phyloP scores from a whole-genome alignment of 2,113 vertebrate species.

The Mormyrus lacerda region DNA sequence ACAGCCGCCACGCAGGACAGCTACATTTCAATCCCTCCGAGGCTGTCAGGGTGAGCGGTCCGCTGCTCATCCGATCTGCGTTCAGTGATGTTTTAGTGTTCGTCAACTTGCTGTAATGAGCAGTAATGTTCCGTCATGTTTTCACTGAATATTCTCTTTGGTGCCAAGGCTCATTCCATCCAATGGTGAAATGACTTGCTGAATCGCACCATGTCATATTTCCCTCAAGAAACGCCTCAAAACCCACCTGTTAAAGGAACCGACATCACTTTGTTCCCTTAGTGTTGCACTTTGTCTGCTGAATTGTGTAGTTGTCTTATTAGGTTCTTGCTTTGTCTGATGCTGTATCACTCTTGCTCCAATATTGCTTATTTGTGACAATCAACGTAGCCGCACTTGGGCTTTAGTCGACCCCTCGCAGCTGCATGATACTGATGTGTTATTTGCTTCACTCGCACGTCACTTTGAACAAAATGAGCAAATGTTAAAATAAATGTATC shows the following conservation, averaged over 20 bases:
- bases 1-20: slow-evolving; percentile 73
- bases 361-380: neutral
- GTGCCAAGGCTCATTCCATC: neutral
- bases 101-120: too few species aligned
- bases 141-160: neutral
- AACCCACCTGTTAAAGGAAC: neutral
- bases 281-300: neutral
- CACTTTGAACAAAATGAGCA: neutral
- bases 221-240: neutral
- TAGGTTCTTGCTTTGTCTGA: neutral
- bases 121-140: neutral
- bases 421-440: neutral
- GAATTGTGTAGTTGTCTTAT: neutral
- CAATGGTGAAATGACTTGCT: neutral
- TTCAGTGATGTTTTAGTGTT: neutral
- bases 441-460: neutral
- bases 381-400: neutral
- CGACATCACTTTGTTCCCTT: neutral
- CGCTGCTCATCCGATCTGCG: neutral
- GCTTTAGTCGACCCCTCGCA: neutral
- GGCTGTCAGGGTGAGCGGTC: slow-evolving; percentile 67
- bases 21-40: slow-evolving; percentile 75
- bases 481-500: neutral
- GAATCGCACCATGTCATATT: neutral
- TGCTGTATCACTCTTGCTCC: neutral